phyloP scores from a whole-genome alignment of 2,888 invertebrate genomes.

The Syrista parreyssii region DNA sequence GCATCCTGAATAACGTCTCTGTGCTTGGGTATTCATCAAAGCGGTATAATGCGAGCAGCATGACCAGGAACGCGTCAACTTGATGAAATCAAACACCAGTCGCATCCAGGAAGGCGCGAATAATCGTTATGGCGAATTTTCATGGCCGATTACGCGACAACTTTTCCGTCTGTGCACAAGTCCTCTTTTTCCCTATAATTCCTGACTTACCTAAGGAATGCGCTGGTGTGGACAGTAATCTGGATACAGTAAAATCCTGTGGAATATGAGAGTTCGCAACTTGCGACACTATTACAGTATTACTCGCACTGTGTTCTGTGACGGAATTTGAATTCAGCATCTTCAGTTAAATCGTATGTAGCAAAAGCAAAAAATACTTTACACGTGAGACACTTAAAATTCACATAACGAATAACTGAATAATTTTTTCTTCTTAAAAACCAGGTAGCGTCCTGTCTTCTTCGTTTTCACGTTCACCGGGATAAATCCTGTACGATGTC shows the following conservation, averaged over 20 bases:
- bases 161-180: background rate
- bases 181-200: background rate
- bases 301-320: constrained; percentile 39
- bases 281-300: constrained; percentile 47
- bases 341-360: constrained; percentile 16
- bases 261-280: constrained; percentile 54
- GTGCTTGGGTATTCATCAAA: constrained; percentile 58
- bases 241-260: constrained; percentile 63
- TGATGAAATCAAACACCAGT: constrained; percentile 50
- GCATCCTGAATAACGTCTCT: constrained; percentile 57
- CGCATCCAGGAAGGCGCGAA: constrained; percentile 8
- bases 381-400: background rate
- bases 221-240: constrained; percentile 55
- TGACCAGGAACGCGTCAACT: constrained; percentile 49
- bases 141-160: background rate
- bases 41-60: constrained; percentile 61
- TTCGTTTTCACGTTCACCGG: background rate
- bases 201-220: constrained; percentile 52
- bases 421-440: background rate
- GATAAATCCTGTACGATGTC: background rate
- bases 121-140: background rate
- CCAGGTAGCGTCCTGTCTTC: background rate
- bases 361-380: background rate
- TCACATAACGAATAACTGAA: background rate
- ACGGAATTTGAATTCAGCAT: constrained; percentile 47